A percentile compares a stretch with the other conserved stretches of the same genome.
phyloP scores from a whole-genome alignment of 2,888 invertebrate genomes.

The Oscheius myriophilus region DNA sequence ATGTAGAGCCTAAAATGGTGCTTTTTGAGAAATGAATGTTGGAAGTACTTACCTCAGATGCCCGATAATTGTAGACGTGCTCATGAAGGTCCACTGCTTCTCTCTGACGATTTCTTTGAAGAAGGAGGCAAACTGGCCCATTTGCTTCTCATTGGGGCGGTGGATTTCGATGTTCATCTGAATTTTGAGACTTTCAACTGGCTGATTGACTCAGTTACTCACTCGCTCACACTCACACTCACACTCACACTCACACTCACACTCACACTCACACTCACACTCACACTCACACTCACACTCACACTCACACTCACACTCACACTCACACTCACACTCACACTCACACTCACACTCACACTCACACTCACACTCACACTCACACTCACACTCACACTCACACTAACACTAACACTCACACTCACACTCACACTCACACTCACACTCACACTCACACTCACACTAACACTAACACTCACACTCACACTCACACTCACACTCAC shows the following conservation, averaged over 20 bases:
- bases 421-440: conserved; percentile 9
- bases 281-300: conserved; percentile 10
- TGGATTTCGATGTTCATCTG: conserved; percentile 55
- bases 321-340: too few species aligned
- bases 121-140: conserved; percentile 10
- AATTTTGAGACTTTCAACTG: background rate
- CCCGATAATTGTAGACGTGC: conserved; percentile 27
- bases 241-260: too few species aligned
- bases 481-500: too few species aligned
- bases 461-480: too few species aligned
- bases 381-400: too few species aligned
- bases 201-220: background rate
- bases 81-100: conserved; percentile 19
- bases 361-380: conserved; percentile 10
- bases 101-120: conserved; percentile 24
- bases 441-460: too few species aligned
- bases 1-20: conserved; percentile 46
- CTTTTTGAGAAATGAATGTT: background rate
- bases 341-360: too few species aligned
- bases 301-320: too few species aligned
- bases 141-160: conserved; percentile 36
- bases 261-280: too few species aligned
- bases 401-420: too few species aligned
- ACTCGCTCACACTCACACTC: too few species aligned
- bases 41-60: conserved; percentile 17